A percentile compares a stretch with the other conserved stretches of the same genome.
Conservation (phyloP, 1,140 invertebrate species). For the Brachionus asplanchnoidis region DNA sequence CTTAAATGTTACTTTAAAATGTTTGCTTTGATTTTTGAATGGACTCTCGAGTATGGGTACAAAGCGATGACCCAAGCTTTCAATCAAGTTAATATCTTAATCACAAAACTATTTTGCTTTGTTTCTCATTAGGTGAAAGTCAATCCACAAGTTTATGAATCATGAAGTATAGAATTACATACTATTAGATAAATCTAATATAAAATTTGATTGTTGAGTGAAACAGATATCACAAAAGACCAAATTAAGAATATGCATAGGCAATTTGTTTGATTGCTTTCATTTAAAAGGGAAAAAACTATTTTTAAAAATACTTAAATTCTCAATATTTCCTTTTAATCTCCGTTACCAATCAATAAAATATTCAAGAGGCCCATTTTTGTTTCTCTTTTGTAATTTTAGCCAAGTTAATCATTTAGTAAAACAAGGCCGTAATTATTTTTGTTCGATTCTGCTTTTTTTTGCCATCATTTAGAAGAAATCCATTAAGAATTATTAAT, state of each 20-base stretch:
- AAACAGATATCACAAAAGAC: not conserved
- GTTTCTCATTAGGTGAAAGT: not conserved
- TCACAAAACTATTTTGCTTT: not conserved
- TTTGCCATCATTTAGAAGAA: not conserved
- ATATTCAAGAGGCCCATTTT: not conserved
- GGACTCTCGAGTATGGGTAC: not conserved
- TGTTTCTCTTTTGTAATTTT: not conserved
- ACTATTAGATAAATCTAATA: not conserved
- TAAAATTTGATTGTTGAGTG: not conserved
- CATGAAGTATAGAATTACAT: not conserved
- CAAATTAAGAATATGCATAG: not conserved
- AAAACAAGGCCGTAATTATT: not conserved
- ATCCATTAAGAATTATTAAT: slow-evolving; percentile 6
- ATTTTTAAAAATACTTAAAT: not conserved
- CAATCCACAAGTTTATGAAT: not conserved
- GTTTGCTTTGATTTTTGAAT: not conserved
- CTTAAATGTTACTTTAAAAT: not conserved
- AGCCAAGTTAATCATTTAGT: not conserved
- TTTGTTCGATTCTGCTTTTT: not conserved
- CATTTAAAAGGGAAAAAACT: not conserved
- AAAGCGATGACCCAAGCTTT: not conserved
- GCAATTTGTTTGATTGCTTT: not conserved
- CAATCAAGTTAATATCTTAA: not conserved
- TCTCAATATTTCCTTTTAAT: not conserved
- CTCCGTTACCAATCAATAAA: not conserved